Conservation (phyloP, 2,888 invertebrate genomes). For the Notodonta ziczac region DNA sequence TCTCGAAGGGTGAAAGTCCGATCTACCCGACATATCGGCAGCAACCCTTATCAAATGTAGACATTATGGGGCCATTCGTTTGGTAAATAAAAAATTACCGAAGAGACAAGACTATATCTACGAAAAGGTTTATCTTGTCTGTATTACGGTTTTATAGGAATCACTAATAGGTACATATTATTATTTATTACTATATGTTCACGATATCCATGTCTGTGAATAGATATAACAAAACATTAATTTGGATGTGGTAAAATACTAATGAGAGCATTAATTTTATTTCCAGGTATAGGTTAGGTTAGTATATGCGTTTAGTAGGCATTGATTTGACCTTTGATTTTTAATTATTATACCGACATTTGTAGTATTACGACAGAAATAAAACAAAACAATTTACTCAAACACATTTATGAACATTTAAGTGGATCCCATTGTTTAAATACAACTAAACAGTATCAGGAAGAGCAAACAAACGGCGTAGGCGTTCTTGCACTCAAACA, state of each 20-base stretch:
- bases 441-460: slow-evolving; percentile 49
- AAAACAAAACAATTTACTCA: slow-evolving; percentile 17
- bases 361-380: too few relatives aligned
- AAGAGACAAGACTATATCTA: slow-evolving; percentile 24
- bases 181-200: too few relatives aligned
- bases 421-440: slow-evolving; percentile 38
- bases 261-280: too few relatives aligned
- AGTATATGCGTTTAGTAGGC: too few relatives aligned
- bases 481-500: slow-evolving; percentile 48
- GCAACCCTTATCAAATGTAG: slow-evolving; percentile 70
- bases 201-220: too few relatives aligned
- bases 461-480: slow-evolving; percentile 37
- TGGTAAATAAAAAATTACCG: slow-evolving; percentile 48
- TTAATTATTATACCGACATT: too few relatives aligned
- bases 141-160: too few relatives aligned
- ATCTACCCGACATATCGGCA: slow-evolving; percentile 50
- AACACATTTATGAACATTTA: slow-evolving; percentile 16
- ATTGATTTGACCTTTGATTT: too few relatives aligned
- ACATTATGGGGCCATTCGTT: slow-evolving; percentile 62
- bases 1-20: slow-evolving; percentile 44
- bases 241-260: too few relatives aligned
- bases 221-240: too few relatives aligned
- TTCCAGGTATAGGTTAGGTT: too few relatives aligned
- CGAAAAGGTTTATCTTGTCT: not conserved
- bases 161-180: too few relatives aligned